Conservation (phyloP, 2,113 vertebrate species). For the Brachyhypopomus gauderio region DNA sequence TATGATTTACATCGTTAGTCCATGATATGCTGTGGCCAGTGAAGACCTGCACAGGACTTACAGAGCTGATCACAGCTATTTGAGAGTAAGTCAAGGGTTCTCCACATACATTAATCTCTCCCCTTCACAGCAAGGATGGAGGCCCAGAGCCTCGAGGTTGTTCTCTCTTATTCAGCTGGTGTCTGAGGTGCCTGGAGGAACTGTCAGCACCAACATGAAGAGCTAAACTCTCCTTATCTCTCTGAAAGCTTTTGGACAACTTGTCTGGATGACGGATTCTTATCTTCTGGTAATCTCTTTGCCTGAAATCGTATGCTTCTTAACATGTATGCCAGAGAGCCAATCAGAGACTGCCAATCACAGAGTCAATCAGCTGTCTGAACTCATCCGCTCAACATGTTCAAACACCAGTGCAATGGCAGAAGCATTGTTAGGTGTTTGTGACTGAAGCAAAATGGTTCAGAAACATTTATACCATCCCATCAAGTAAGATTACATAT, state of each 20-base stretch:
- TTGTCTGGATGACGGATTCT: constrained; percentile 36
- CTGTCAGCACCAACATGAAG: constrained; percentile 39
- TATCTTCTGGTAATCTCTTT: constrained; percentile 19
- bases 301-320: constrained; percentile 10
- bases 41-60: too few species aligned
- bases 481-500: not conserved
- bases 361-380: constrained; percentile 16
- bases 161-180: constrained; percentile 16
- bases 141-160: not conserved
- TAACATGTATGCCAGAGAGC: not conserved
- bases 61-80: too few species aligned
- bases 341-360: constrained; percentile 24
- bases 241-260: constrained; percentile 13
- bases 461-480: not conserved
- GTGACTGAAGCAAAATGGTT: too few species aligned
- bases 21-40: too few species aligned
- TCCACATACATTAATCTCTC: not conserved
- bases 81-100: constrained; percentile 15
- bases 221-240: constrained; percentile 1
- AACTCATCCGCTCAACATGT: not conserved
- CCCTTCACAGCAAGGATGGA: constrained; percentile 26
- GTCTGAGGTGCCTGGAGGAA: constrained; percentile 19
- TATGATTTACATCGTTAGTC: too few species aligned
- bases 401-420: not conserved
- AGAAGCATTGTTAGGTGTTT: not conserved